Evolutionary conservation across 1,140 invertebrate species (phyloP), one percentile per base, ranked within the genome.

Genomic region (Luehdorfia chinensis): DNA sequence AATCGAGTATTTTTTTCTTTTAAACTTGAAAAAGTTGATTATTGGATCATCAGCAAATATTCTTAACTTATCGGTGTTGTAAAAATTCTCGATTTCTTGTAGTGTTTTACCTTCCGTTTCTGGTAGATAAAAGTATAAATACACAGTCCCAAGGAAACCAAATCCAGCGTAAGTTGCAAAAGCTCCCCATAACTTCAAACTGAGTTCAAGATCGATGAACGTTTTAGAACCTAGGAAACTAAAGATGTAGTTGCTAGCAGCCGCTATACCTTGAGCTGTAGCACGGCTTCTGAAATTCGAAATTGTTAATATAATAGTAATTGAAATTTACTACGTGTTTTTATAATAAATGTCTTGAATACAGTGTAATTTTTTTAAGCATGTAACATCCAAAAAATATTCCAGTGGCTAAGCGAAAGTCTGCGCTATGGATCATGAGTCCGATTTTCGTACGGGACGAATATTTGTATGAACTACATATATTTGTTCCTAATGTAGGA

Each of bases 31-130:
- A 8, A 57, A 61, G 31, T 84, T 87, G 4, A 77, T 75, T 2
- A 87, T 15, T 3, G 76, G 72, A 64, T 84, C 84, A 28, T 84
- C 66, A 7, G 84, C 84, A 36, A 88, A 86, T 16, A 64, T 77
- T 49, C 62, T 65, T 3, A 76, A 45, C 50, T 83, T 43, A 28
- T 43, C 59, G 1, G 91, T 91, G 0, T 88, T 88, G 52, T 91
- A 91, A 44, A 76, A 75, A 1, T 75, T 74, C 61, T 92, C 90
- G 23, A 96, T 94, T 71, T 96, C 93, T 69, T 93, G 89, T 33
- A 96, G 83, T 1, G 89, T 89, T 55, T 90, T 92, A 1, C 93
- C 92, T 79, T 94, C 94, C 0, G 94, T 96, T 79, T 96, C 94
- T 1, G 95, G 94, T n/a, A 96, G 69, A 47, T 90, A 90, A 28